Evolutionary conservation across 2,888 invertebrate genomes (phyloP), one percentile per base, ranked within the genome.

Genomic region (Caenorhabditis sp.): DNA sequence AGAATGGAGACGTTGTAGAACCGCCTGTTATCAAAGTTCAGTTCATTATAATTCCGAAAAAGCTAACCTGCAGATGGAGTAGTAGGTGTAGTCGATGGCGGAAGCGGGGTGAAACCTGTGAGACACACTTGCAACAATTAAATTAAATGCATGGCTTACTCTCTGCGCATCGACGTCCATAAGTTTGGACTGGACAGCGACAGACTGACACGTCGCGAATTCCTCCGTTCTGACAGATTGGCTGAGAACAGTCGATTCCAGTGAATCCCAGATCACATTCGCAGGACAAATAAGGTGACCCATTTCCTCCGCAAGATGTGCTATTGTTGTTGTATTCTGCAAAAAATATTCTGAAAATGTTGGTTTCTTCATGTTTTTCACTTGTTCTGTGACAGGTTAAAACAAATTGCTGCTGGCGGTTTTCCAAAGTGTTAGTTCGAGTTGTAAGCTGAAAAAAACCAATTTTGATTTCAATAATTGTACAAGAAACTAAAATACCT

Each of bases 181-280:
- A 68, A 26, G 13, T 41, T 17, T 22, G 27, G 8, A 52, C 17
- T 8, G 52, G 45, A 15, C 76, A 76, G 0, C 62, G 58, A 37
- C 76, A 76, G n/a, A 76, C 48, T 13, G 53, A 45, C n/a, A 39
- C 58, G 55, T 65, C 65, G 5, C 53, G 17, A 5, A 55, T 32
- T 15, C 68, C 68, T 0, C 58, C 58, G 26, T 70, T 58, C 0
- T 15, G 32, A 53, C 76, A 76, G 24, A 55, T 17, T 13, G 76
- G 76, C 13, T 46, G 50, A 8, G 50, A 27, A 30, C 76, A 76
- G 9, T 66, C 63, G 3, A 76, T 59, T 43, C 76, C 76, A 39
- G 15, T 17, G 9, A 2, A 71, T 2, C 58, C 48, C 0, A 1
- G 0, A 24, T 71, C 52, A 62, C 76, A 76, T 0, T 9, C 13